phyloP scores from a whole-genome alignment of 1,140 invertebrate species.

The Diuraphis noxia region DNA sequence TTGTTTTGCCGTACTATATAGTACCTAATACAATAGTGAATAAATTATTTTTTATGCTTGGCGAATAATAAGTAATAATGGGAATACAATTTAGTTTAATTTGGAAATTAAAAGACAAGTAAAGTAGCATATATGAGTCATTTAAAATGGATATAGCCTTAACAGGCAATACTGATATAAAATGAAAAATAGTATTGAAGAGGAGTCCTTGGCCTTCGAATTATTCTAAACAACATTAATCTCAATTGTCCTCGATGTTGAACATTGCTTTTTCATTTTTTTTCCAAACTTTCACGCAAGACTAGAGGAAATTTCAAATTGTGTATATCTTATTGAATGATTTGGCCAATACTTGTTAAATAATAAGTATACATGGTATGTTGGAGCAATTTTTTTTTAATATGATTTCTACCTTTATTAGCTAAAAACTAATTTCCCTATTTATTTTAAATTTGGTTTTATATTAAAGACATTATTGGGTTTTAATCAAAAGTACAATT shows the following conservation, averaged over 20 bases:
- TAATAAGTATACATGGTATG: neutral
- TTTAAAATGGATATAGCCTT: slow-evolving; percentile 35
- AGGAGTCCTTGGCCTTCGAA: slow-evolving; percentile 47
- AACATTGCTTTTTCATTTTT: slow-evolving; percentile 15
- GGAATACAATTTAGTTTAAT: neutral
- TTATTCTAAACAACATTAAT: slow-evolving; percentile 47
- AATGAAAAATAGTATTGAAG: slow-evolving; percentile 38
- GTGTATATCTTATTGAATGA: neutral
- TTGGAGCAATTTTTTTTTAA: neutral
- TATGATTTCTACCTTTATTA: neutral
- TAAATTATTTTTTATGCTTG: neutral
- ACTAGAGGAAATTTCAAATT: neutral
- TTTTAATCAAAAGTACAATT: neutral
- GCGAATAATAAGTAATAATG: neutral
- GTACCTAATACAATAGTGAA: neutral
- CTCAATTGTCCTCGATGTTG: slow-evolving; percentile 36
- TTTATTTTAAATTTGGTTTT: neutral
- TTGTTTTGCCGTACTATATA: neutral
- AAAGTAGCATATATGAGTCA: slow-evolving; percentile 32
- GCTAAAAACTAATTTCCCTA: neutral
- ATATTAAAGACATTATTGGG: neutral
- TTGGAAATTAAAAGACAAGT: slow-evolving; percentile 3
- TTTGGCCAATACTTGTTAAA: no score
- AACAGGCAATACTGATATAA: slow-evolving; percentile 42
- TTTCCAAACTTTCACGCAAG: slow-evolving; percentile 17